Conservation (phyloP, 2,797 vertebrate genomes). For the Peromyscus aztecus region DNA sequence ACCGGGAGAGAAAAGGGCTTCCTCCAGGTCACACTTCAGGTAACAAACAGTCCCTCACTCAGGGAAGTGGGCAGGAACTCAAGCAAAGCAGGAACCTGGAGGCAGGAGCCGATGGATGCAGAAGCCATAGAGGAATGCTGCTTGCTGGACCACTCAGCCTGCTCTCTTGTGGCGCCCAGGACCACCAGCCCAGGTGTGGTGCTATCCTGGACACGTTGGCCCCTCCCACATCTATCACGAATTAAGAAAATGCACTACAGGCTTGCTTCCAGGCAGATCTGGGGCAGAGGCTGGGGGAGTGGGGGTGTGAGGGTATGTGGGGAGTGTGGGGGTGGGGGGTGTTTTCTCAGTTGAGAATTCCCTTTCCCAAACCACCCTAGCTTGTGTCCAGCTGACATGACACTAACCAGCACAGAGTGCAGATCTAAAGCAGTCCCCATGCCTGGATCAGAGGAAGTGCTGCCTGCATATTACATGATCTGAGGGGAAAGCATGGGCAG, state of each 20-base stretch:
- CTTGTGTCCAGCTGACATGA: not conserved
- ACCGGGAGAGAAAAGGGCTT: not conserved
- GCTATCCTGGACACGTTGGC: too few species aligned
- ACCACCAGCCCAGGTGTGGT: not conserved
- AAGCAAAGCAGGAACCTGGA: too few species aligned
- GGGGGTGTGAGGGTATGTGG: not conserved
- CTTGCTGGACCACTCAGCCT: not conserved
- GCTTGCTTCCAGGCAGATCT: not conserved
- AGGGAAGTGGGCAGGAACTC: not conserved
- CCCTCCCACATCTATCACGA: not conserved
- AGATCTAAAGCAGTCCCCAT: constrained; percentile 40
- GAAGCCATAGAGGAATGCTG: not conserved
- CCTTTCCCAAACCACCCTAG: not conserved
- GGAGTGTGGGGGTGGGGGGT: too few species aligned
- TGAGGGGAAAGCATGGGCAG: not conserved
- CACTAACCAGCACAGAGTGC: not conserved
- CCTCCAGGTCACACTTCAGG: not conserved
- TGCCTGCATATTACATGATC: not conserved
- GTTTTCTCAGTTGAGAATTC: not conserved
- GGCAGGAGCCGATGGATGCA: not conserved
- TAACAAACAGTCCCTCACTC: not conserved
- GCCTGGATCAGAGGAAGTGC: not conserved
- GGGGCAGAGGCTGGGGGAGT: too few species aligned
- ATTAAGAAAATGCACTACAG: not conserved
- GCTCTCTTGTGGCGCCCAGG: not conserved